A percentile compares a stretch with the other conserved stretches of the same genome.
Evolutionary conservation across 2,888 invertebrate species (phyloP).

Genomic region (Oligia strigilis): DNA sequence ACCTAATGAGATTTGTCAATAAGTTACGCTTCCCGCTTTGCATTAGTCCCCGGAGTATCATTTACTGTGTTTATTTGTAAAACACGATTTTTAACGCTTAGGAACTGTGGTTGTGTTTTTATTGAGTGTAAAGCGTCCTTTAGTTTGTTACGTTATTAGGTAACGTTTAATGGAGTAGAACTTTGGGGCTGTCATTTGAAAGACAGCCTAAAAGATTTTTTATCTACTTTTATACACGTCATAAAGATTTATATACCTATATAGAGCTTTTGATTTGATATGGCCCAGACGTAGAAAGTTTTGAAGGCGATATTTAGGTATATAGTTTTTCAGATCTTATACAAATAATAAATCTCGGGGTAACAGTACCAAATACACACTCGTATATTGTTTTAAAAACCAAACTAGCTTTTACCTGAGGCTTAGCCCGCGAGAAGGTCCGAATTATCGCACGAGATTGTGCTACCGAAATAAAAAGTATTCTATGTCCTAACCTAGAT

Average conservation of each 20-base stretch:
- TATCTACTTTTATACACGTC: neutral
- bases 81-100: slow-evolving; percentile 74
- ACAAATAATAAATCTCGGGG: neutral
- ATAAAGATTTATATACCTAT: neutral
- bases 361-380: neutral
- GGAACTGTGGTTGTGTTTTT: slow-evolving; percentile 59
- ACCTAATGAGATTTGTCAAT: slow-evolving; percentile 87
- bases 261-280: too few relatives aligned
- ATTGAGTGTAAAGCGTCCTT: slow-evolving; percentile 53
- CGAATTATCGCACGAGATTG: neutral
- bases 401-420: neutral
- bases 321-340: neutral
- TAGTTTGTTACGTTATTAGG: slow-evolving; percentile 25
- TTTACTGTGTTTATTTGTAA: slow-evolving; percentile 79
- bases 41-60: slow-evolving; percentile 80
- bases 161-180: slow-evolving; percentile 19
- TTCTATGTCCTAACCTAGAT: neutral
- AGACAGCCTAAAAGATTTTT: neutral
- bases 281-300: neutral
- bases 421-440: neutral
- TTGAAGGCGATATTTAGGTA: too few relatives aligned
- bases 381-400: neutral
- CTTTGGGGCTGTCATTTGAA: slow-evolving; percentile 2
- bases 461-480: neutral
- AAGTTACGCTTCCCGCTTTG: slow-evolving; percentile 82